Evolutionary conservation across 2,113 vertebrate species (phyloP).

Genomic region (Galbula dea): DNA sequence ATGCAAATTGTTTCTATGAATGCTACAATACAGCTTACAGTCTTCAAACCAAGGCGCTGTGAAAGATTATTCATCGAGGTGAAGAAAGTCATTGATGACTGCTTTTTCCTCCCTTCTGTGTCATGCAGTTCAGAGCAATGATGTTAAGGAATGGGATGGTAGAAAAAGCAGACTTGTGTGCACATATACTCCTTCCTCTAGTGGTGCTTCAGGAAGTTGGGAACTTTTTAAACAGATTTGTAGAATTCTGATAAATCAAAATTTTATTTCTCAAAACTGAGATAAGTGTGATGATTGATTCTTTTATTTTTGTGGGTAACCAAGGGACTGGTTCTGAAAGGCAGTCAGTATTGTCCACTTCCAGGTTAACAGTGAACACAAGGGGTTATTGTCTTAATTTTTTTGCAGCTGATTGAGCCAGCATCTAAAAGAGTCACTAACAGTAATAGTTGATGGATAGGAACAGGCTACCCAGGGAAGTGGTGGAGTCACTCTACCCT

Average conservation of each 20-base stretch:
- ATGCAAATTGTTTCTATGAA: neutral
- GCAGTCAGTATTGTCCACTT: neutral
- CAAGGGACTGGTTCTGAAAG: neutral
- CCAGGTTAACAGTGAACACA: neutral
- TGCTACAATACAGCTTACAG: neutral
- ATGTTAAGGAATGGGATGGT: neutral
- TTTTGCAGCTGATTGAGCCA: neutral
- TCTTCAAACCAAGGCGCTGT: neutral
- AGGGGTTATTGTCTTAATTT: no score
- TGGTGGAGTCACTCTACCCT: no score
- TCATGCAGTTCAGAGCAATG: neutral
- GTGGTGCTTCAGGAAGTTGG: neutral
- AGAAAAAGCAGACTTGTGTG: neutral
- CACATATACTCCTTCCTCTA: neutral
- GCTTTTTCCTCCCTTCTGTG: neutral
- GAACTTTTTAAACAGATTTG: neutral
- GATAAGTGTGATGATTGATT: neutral
- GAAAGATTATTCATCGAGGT: neutral
- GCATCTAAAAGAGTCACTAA: neutral
- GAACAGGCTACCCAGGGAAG: no score
- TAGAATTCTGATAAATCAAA: neutral
- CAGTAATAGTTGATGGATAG: neutral
- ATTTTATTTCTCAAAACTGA: neutral
- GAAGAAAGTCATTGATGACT: neutral
- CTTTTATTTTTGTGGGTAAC: neutral